Base-by-base conservation (phyloP, 2,888 invertebrate species). In the Steinernema hermaphroditum region DNA sequence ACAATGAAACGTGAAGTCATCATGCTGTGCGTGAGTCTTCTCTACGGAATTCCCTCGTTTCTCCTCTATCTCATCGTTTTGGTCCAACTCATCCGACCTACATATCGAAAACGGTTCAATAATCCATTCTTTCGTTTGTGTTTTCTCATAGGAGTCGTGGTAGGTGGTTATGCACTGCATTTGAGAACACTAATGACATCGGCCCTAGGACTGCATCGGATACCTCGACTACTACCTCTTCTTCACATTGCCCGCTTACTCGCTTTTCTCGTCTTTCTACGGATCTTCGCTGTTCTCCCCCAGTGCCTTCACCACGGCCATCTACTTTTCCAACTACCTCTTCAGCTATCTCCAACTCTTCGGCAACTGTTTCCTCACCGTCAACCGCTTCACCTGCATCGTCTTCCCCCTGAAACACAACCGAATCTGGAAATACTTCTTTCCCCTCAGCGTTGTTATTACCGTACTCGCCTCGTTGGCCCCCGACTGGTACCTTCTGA, bases 181-280 rank as follows among this genome's bases (percentile, higher is more conserved):
- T n/a, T n/a, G n/a, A n/a, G n/a, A n/a, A n/a, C n/a, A n/a, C n/a
- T n/a, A n/a, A n/a, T n/a, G n/a, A n/a, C n/a, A n/a, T n/a, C n/a
- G n/a, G n/a, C n/a, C n/a, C n/a, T n/a, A 62, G 62, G 62, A 62
- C 32, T 62, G 62, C 62, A 16, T 32, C 32, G 62, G 62, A 22
- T 62, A 62, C 62, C 32, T 62, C 29, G 12, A 27, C 32, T 62
- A 16, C 62, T 62, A 62, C 62, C 12, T 29, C 16, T 29, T 34
- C 32, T 16, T 62, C 62, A 62, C 62, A 12, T 32, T 62, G 1
- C 62, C 62, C 2, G 32, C 62, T 32, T 62, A 62, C 32, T 62
- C 62, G 4, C 29, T 37, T 12, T 37, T 37, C 37, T 4, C 37
- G 6, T 12, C 37, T 12, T 37, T 37, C 12, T 37, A 37, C 37